These are phyloP conservation scores for Ceuthmochares aereus DNA, from an alignment of 2,113 vertebrate species.

Conservation along the genomic window DNA sequence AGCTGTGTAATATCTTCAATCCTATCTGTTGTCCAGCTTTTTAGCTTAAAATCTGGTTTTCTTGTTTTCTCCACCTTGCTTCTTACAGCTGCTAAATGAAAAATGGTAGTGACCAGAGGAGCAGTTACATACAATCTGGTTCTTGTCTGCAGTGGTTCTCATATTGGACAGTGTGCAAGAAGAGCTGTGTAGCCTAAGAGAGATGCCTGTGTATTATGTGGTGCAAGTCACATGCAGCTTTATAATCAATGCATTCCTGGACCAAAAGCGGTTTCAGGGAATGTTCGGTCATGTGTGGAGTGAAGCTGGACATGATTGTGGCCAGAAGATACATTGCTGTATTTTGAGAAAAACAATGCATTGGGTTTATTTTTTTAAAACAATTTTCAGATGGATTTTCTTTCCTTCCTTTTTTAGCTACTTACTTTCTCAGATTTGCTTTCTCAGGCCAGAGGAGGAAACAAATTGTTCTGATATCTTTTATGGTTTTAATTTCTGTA, in stretches of 20 bases:
- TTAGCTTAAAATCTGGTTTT: not conserved
- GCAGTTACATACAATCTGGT: not conserved
- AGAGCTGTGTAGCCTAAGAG: not conserved
- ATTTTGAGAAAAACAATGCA: not conserved
- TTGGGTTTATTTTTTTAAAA: not conserved
- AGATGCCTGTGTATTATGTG: not conserved
- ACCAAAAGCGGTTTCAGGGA: not conserved
- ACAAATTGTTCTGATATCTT: not conserved
- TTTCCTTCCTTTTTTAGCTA: not conserved
- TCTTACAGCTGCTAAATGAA: not conserved
- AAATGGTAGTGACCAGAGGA: accelerated
- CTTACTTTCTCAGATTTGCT: not conserved
- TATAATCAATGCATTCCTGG: not conserved
- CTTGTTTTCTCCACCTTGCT: not conserved
- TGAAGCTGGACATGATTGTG: not conserved
- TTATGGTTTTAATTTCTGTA: not conserved
- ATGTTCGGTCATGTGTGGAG: not conserved
- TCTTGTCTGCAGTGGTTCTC: not conserved
- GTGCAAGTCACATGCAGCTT: not conserved
- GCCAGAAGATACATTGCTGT: not conserved
- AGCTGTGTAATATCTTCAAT: not conserved
- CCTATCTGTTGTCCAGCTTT: not conserved
- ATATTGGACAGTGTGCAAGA: not conserved
- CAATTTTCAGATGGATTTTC: not conserved
- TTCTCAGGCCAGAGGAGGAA: not conserved